Evolutionary conservation across 2,888 invertebrate species (phyloP), one percentile per base, ranked within the genome.

Genomic region (Keiferia lycopersicella): DNA sequence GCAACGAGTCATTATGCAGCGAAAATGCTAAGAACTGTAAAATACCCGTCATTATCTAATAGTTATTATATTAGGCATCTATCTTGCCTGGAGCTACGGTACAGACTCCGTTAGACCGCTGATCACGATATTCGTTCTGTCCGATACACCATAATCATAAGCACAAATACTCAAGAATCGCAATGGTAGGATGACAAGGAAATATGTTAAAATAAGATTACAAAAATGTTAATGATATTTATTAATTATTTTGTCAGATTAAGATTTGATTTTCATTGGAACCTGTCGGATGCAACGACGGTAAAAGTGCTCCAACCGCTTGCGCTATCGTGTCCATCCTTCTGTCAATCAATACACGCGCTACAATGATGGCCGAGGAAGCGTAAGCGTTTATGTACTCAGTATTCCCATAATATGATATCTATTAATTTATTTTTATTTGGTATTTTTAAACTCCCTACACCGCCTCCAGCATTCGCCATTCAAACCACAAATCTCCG

Each of bases 271-370:
- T n/a, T 48, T 6, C 18, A 48, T n/a, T n/a, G 18, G 2, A 48
- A 18, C 48, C 48, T 48, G 48, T 48, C 50, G 34, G 39, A 34
- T 39, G 50, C 58, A 48, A 45, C 60, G 68, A 68, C 65, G 66
- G 67, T 67, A 71, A 69, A 68, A 67, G 68, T 68, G 69, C 61
- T 51, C 67, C 16, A 61, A 65, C 67, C 64, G 51, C 63, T 66
- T 39, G 16, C 56, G 65, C 58, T 63, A 64, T 63, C 61, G 62
- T 63, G 63, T n/a, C n/a, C n/a, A n/a, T n/a, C n/a, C n/a, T n/a
- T n/a, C n/a, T n/a, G n/a, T 66, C 64, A 64, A 64, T 65, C 61
- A 63, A 59, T 61, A 48, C 65, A 59, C 61, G 62, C 56, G 63
- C 66, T 62, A 63, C 38, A 62, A 64, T 59, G 50, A 48, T 50